These are phyloP conservation scores for Drosophila jambulina DNA, from an alignment of 1,140 invertebrate species.

Conservation along the genomic window DNA sequence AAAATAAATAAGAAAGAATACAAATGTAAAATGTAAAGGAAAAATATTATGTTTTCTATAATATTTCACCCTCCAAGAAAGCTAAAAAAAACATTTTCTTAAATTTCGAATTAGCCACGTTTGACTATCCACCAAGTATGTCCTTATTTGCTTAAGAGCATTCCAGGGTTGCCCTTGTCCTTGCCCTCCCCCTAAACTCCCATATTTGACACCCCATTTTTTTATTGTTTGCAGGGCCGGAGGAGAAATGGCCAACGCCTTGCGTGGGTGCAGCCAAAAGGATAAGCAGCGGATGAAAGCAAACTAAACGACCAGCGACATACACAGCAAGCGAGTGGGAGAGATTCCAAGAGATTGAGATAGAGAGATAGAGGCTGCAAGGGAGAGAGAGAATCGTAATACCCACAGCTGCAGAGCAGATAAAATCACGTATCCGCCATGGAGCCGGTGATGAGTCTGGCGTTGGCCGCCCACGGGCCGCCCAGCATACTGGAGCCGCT, in stretches of 20 bases:
- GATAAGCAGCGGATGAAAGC: conserved; percentile 57
- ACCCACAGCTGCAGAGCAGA: conserved; percentile 22
- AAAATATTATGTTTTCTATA: neutral
- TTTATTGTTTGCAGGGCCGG: conserved; percentile 57
- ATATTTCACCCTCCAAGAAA: neutral
- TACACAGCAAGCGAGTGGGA: conserved; percentile 10
- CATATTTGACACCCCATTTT: conserved; percentile 20
- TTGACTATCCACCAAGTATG: neutral
- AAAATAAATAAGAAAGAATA: neutral
- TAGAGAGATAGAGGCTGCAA: conserved; percentile 1
- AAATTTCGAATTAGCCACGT: neutral
- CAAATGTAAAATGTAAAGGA: neutral
- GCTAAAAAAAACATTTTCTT: neutral
- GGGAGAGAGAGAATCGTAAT: conserved; percentile 16
- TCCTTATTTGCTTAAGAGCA: conserved; percentile 10
- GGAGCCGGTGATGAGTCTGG: conserved; percentile 78
- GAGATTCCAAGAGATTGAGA: conserved; percentile 3
- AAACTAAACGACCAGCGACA: conserved; percentile 34
- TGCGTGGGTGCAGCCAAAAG: conserved; percentile 74
- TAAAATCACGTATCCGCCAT: conserved; percentile 70
- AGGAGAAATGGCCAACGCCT: conserved; percentile 68
- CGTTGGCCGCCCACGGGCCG: conserved; percentile 79
- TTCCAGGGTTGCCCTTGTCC: neutral
- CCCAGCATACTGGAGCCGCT: conserved; percentile 82
- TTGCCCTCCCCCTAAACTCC: neutral